Evolutionary conservation across 1,140 invertebrate genomes (phyloP).

Genomic region (Pseudomyrmex concolor): DNA sequence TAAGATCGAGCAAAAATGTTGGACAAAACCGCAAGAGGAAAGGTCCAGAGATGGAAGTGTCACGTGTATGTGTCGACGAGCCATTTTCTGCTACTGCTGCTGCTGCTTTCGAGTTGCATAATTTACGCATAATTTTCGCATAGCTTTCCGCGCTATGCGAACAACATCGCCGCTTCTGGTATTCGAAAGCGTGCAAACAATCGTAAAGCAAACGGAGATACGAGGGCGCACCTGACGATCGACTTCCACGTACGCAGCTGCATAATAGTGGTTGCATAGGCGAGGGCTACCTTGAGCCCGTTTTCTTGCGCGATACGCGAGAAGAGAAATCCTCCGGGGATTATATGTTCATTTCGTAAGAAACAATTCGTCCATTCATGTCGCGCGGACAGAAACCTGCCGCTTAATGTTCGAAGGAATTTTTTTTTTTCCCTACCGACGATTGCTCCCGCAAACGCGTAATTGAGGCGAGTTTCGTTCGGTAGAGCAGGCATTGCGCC

Average conservation of each 20-base stretch:
- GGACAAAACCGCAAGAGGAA: neutral
- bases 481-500: slow-evolving; percentile 17
- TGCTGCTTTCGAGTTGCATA: slow-evolving; percentile 32
- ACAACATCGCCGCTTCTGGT: neutral
- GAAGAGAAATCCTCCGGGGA: slow-evolving; percentile 56
- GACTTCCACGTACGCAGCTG: slow-evolving; percentile 45
- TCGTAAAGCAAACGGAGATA: neutral
- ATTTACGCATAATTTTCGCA: slow-evolving; percentile 38
- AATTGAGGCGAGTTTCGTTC: slow-evolving; percentile 21
- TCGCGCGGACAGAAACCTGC: neutral
- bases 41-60: neutral
- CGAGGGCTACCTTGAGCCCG: slow-evolving; percentile 60
- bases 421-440: slow-evolving; percentile 6
- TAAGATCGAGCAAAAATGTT: neutral
- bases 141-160: slow-evolving; percentile 4
- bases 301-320: slow-evolving; percentile 44
- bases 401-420: slow-evolving; percentile 20
- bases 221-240: slow-evolving; percentile 30
- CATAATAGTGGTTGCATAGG: slow-evolving; percentile 51
- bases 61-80: neutral
- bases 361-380: slow-evolving; percentile 59
- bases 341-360: slow-evolving; percentile 56
- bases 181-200: slow-evolving; percentile 20
- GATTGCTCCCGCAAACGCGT: neutral
- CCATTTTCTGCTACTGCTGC: slow-evolving; percentile 4